phyloP scores from a whole-genome alignment of 2,888 invertebrate genomes.

The Rhingia campestris region DNA sequence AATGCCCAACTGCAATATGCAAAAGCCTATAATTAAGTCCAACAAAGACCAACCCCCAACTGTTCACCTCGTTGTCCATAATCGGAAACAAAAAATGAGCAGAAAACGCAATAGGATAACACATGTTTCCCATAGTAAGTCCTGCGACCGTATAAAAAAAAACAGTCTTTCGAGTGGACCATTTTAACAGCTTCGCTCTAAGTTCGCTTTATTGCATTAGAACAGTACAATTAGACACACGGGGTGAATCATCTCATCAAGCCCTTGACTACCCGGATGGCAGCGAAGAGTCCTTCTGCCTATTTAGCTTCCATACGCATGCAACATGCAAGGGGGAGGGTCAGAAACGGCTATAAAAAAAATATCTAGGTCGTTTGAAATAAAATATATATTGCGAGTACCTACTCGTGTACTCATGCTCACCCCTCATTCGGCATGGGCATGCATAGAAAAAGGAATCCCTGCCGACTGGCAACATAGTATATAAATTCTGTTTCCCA shows the following conservation, averaged over 20 bases:
- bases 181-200: conserved; percentile 56
- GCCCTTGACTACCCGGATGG: conserved; percentile 70
- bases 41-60: conserved; percentile 54
- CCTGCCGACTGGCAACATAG: conserved; percentile 69
- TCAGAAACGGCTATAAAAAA: conserved; percentile 41
- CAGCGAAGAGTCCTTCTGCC: conserved; percentile 63
- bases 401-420: conserved; percentile 4
- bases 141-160: conserved; percentile 15
- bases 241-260: conserved; percentile 70
- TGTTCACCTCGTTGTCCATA: conserved; percentile 45
- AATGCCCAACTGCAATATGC: conserved; percentile 10
- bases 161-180: conserved; percentile 46
- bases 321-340: conserved; percentile 57
- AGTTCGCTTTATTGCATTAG: conserved; percentile 47
- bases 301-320: conserved; percentile 12
- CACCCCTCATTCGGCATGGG: conserved; percentile 48
- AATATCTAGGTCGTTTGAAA: conserved; percentile 63
- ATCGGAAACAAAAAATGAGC: conserved; percentile 53
- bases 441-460: conserved; percentile 24
- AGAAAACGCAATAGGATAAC: conserved; percentile 50
- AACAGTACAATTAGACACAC: conserved; percentile 33
- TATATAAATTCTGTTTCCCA: conserved; percentile 45
- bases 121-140: conserved; percentile 59
- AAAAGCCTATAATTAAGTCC: conserved; percentile 57
- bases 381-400: conserved; percentile 19